Percentiles rank a stretch among this genome's conserved stretches.
Evolutionary conservation across 2,797 vertebrate genomes (phyloP).

Genomic region (Aratinga solstitialis): DNA sequence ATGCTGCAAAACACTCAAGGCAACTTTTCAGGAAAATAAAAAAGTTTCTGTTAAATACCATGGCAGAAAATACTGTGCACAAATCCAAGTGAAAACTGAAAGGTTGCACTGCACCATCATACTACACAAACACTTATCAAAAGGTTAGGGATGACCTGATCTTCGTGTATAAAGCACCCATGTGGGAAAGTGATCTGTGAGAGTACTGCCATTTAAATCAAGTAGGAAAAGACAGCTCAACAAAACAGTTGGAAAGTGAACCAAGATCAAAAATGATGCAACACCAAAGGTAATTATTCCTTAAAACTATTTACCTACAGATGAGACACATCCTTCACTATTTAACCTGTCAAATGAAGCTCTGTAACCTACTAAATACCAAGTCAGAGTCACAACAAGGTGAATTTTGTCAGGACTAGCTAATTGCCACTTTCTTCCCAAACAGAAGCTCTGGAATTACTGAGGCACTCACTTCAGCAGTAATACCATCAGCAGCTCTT

Average conservation of each 20-base stretch:
- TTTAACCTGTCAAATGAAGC: not conserved
- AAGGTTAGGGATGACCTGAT: not conserved
- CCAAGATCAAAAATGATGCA: constrained; percentile 2
- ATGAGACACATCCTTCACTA: not conserved
- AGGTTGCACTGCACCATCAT: not conserved
- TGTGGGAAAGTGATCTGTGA: not conserved
- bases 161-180: not conserved
- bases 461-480: not conserved
- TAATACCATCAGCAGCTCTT: not conserved
- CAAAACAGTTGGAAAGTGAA: not conserved
- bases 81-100: not conserved
- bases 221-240: not conserved
- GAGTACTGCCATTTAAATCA: not conserved
- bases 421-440: not conserved
- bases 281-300: not conserved
- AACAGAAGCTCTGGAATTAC: not conserved
- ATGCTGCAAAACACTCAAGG: not conserved
- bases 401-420: not conserved
- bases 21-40: not conserved
- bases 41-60: not conserved
- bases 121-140: not conserved
- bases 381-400: not conserved
- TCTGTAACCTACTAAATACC: not conserved
- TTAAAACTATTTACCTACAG: not conserved
- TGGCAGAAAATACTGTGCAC: not conserved